These are phyloP conservation scores for Triplophysa dalaica DNA, from an alignment of 2,113 vertebrate genomes.

Conservation along the genomic window DNA sequence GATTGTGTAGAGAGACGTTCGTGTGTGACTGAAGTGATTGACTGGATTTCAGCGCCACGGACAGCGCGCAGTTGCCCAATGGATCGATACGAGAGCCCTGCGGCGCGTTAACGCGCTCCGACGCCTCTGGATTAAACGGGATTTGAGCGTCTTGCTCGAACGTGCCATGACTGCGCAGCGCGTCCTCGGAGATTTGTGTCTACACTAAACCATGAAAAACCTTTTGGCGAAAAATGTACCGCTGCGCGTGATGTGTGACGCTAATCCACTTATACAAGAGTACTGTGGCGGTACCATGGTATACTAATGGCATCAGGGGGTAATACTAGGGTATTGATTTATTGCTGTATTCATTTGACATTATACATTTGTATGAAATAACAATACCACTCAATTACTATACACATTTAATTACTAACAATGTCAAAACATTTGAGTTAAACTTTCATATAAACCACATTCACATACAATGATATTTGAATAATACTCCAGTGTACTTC, in stretches of 20 bases:
- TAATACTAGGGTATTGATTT: background rate
- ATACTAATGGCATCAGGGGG: background rate
- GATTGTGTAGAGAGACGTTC: background rate
- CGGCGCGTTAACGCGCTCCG: background rate
- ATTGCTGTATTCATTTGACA: background rate
- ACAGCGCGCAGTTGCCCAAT: background rate
- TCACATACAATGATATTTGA: too few relatives aligned
- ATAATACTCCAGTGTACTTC: background rate
- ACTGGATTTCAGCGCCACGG: slow-evolving; percentile 21
- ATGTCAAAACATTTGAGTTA: too few relatives aligned
- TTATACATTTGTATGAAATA: background rate
- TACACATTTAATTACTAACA: too few relatives aligned
- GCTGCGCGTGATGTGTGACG: background rate
- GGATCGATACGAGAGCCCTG: slow-evolving; percentile 27
- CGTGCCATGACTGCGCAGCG: slow-evolving; percentile 6
- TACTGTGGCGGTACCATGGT: background rate
- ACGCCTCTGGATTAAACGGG: slow-evolving; percentile 20
- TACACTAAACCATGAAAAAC: background rate
- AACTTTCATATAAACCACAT: too few relatives aligned
- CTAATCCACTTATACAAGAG: background rate
- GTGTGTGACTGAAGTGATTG: background rate
- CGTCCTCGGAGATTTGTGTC: slow-evolving; percentile 28
- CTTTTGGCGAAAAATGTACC: background rate
- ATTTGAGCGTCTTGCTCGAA: slow-evolving; percentile 12
- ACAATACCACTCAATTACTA: background rate